Base-by-base conservation (phyloP, 2,113 vertebrate species). In the Myxocyprinus asiaticus region DNA sequence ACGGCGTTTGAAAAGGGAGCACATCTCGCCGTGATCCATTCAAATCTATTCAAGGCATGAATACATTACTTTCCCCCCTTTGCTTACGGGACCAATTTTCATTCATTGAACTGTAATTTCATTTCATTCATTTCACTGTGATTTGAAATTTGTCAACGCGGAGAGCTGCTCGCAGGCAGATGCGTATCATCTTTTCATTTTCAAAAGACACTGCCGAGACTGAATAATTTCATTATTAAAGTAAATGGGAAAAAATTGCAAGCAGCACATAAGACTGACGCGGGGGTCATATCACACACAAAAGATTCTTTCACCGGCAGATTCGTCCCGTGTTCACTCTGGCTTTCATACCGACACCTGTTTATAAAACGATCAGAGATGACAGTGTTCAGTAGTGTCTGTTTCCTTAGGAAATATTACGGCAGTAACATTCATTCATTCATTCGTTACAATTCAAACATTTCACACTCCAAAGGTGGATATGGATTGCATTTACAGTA, bases 121-220 rank as follows among this genome's bases (percentile, higher is more conserved):
- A 33, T 33, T 33, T 33, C 22, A 33, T 33, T 33, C 22, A 33
- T 33, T 33, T 33, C 22, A 77, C 83, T 86, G 65, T 83, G 65
- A 86, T 87, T 85, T 83, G 77, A 87, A 82, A 84, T 82, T 78
- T 84, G 47, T 78, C 44, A 83, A 80, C 78, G 70, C 72, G 48
- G 80, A 69, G 72, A 72, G 45, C 48, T 22, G n/a, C 71, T 62
- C 15, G 71, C 63, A 72, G 81, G 82, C 62, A 79, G 69, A 72
- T 62, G 73, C 48, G 8, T 81, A 82, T 81, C 81, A 78, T 73
- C 17, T 50, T 50, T 76, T 77, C 53, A 80, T 80, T 86, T 84
- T 81, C 66, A 70, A 75, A 80, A 79, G 71, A 77, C 63, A 53
- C 74, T 43, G 45, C 81, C 6, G 75, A 76, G 65, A 51, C 43